A percentile compares a stretch with the other conserved stretches of the same genome.
These are phyloP conservation scores for Pseudomyrmex cubaensis DNA, from an alignment of 1,140 invertebrate genomes.

Conservation along the genomic window DNA sequence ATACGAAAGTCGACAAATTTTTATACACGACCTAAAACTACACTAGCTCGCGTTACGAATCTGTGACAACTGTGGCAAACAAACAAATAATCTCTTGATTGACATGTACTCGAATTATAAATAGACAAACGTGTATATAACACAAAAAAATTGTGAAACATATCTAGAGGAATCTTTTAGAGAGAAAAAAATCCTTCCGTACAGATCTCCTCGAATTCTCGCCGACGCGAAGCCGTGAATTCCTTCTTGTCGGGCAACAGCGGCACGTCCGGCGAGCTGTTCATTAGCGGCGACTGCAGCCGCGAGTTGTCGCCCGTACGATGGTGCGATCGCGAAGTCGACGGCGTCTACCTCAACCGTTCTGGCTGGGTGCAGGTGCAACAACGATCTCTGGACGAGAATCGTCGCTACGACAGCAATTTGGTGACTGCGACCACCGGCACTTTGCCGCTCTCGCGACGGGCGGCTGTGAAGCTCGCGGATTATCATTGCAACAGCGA, in stretches of 20 bases:
- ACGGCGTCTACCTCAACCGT: slow-evolving; percentile 86
- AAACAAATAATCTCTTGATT: too few relatives aligned
- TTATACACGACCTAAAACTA: too few relatives aligned
- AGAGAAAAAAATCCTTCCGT: slow-evolving; percentile 35
- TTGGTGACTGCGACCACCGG: slow-evolving; percentile 67
- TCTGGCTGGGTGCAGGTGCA: slow-evolving; percentile 88
- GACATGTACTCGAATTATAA: neutral
- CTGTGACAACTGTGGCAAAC: too few relatives aligned
- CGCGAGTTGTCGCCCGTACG: slow-evolving; percentile 87
- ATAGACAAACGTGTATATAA: neutral
- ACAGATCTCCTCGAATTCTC: slow-evolving; percentile 66
- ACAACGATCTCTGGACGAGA: slow-evolving; percentile 86
- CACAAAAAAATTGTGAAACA: neutral
- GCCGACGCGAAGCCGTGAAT: slow-evolving; percentile 75
- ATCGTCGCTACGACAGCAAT: slow-evolving; percentile 83
- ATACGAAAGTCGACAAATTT: too few relatives aligned
- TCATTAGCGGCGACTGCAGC: slow-evolving; percentile 81
- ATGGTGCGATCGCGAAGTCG: slow-evolving; percentile 87
- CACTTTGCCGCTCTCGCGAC: slow-evolving; percentile 79
- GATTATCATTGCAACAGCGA: slow-evolving; percentile 87
- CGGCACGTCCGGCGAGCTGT: slow-evolving; percentile 83
- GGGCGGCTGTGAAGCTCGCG: slow-evolving; percentile 85
- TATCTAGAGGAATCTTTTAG: neutral
- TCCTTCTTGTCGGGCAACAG: slow-evolving; percentile 80
- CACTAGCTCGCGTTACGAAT: too few relatives aligned